Conservation (phyloP, 2,113 vertebrate species). For the Dendrocopos noguchii region DNA sequence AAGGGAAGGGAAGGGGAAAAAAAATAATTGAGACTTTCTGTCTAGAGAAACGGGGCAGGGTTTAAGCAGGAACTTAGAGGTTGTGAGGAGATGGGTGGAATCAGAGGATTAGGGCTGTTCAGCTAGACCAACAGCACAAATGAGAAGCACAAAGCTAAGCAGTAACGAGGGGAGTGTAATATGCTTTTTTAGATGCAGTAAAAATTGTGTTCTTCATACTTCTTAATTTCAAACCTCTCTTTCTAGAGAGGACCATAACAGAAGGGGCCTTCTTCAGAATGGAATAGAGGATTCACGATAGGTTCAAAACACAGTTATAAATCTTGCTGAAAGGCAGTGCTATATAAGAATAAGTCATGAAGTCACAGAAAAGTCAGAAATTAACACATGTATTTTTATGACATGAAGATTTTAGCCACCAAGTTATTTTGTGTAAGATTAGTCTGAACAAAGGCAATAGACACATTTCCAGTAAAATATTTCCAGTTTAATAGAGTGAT, state of each 20-base stretch:
- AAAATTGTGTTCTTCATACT: background rate
- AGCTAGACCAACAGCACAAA: background rate
- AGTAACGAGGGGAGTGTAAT: background rate
- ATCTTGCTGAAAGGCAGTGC: background rate
- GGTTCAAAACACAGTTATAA: background rate
- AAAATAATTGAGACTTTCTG: background rate
- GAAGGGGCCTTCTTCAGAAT: background rate
- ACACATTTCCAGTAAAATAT: constrained; percentile 59
- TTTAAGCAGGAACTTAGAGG: background rate
- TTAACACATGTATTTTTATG: constrained; percentile 17
- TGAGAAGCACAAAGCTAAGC: background rate
- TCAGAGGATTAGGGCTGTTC: background rate
- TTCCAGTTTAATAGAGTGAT: constrained; percentile 35
- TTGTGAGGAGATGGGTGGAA: background rate
- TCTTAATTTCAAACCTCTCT: background rate
- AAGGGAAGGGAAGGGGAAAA: no score
- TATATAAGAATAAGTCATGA: background rate
- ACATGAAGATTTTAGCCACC: background rate
- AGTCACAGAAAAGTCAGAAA: constrained; percentile 40
- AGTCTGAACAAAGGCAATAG: background rate
- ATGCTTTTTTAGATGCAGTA: background rate
- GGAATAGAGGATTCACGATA: background rate
- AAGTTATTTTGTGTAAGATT: constrained; percentile 11
- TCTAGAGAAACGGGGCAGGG: background rate
- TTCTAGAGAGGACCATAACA: background rate